Evolutionary conservation across 2,888 invertebrate genomes (phyloP), one percentile per base, ranked within the genome.

Genomic region (Koerneria pararmatus): DNA sequence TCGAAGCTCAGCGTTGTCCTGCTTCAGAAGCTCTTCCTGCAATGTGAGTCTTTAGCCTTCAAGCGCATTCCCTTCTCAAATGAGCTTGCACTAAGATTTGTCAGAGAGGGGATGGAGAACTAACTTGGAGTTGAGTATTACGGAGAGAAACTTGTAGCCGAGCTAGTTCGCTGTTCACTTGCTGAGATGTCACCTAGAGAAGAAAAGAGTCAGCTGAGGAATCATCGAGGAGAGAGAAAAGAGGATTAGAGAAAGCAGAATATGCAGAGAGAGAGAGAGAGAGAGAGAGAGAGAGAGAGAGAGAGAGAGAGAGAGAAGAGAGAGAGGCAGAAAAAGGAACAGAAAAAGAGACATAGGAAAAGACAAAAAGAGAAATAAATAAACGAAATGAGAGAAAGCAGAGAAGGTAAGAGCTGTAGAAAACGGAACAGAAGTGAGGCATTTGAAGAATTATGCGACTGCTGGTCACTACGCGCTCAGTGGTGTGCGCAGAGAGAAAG

Each of bases 61-160:
- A 51, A n/a, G 15, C 15, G 24, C 22, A 29, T 27, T 15, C 37
- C 31, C 48, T 35, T 22, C 1, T 31, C 19, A 3, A 15, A 37
- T 27, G 1, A 1, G 34, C 32, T 41, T 4, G 15, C 6, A 1
- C 46, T 41, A 1, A 5, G 32, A 0, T 48, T 46, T 60, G 6
- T 22, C 60, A 27, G 24, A 8, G 11, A 46, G n/a, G 46, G 11
- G 11, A 57, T 8, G 5, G 32, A 31, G 22, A 15, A 31, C 24
- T 37, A 1, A 73, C 78, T 65, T 79, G 74, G 15, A 80, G 69
- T 64, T 80, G 77, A 0, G 71, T 68, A 56, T 79, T 80, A 15
- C 79, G 67, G 3, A 80, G 60, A 0, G 76, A 73, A 29, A 82
- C 80, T 68, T 80, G 80, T 3, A 81, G 70, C 3, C 75, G 70